These are phyloP conservation scores for Drepanosiphum platanoidis DNA, from an alignment of 2,888 invertebrate species.

Conservation along the genomic window DNA sequence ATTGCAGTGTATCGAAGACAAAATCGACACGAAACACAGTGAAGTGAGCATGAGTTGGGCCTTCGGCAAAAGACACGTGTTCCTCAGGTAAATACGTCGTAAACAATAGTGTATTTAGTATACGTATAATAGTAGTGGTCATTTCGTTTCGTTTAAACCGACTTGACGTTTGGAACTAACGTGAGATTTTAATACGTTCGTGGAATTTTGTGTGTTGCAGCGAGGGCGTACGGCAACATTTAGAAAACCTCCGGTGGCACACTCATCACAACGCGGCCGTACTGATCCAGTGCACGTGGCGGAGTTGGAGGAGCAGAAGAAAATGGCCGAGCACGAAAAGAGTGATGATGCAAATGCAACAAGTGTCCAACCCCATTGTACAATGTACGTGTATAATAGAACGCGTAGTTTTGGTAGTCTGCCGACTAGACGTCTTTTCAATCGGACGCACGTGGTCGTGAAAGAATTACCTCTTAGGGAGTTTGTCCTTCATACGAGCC, in stretches of 20 bases:
- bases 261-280: slow-evolving; percentile 83
- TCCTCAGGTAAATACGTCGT: slow-evolving; percentile 75
- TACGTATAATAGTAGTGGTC: neutral
- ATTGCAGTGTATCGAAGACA: slow-evolving; percentile 69
- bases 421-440: no score
- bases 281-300: slow-evolving; percentile 85
- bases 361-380: slow-evolving; percentile 54
- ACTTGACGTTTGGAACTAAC: no score
- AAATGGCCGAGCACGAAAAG: slow-evolving; percentile 74
- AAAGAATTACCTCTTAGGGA: no score
- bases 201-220: slow-evolving; percentile 69
- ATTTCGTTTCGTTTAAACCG: no score
- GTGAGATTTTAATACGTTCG: neutral
- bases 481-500: no score
- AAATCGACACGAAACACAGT: slow-evolving; percentile 65
- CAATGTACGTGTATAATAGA: slow-evolving; percentile 38
- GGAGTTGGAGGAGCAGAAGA: slow-evolving; percentile 79
- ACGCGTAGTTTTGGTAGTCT: no score
- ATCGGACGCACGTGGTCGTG: no score
- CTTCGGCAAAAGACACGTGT: slow-evolving; percentile 90
- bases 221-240: slow-evolving; percentile 89
- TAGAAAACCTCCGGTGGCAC: slow-evolving; percentile 83
- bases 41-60: slow-evolving; percentile 77
- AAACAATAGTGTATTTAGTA: neutral
- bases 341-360: slow-evolving; percentile 66